Percentiles rank a stretch among this genome's conserved stretches.
Conservation (phyloP, 2,888 invertebrate genomes). For the Tenthredo livida region DNA sequence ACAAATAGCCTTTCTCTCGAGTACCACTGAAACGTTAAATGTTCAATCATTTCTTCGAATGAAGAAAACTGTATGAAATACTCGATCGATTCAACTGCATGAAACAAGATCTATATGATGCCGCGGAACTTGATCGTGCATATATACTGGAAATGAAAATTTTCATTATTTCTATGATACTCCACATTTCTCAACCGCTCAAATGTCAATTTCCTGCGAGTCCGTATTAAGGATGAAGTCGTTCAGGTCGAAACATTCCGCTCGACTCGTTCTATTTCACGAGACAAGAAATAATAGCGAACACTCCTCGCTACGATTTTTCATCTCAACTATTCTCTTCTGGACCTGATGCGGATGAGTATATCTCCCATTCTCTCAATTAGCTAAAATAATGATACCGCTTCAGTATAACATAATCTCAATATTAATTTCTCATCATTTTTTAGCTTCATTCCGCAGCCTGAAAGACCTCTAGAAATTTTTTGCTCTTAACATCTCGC, state of each 20-base stretch:
- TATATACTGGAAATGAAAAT: constrained; percentile 12
- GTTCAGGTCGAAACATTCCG: constrained; percentile 36
- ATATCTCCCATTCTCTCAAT: constrained; percentile 26
- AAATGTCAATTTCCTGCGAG: constrained; percentile 6
- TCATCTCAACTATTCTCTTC: constrained; percentile 25
- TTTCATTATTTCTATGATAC: constrained; percentile 17
- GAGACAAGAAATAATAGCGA: constrained; percentile 40
- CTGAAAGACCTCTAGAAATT: not conserved
- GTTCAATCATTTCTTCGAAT: not conserved
- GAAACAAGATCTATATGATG: not conserved
- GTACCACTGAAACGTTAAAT: not conserved
- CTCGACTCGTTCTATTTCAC: constrained; percentile 35
- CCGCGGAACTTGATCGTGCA: not conserved
- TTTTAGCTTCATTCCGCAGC: not conserved
- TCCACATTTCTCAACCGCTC: constrained; percentile 10
- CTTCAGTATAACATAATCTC: constrained; percentile 1
- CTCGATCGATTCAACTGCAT: not conserved
- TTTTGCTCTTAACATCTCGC: not conserved
- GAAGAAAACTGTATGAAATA: not conserved
- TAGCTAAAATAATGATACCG: not conserved
- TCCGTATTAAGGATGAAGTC: constrained; percentile 40
- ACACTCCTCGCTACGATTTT: constrained; percentile 11
- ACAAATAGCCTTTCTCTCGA: not conserved
- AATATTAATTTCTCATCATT: not conserved
- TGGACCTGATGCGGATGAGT: not conserved